Conservation (phyloP, 2,888 invertebrate genomes). For the Caenorhabditis sinica region DNA sequence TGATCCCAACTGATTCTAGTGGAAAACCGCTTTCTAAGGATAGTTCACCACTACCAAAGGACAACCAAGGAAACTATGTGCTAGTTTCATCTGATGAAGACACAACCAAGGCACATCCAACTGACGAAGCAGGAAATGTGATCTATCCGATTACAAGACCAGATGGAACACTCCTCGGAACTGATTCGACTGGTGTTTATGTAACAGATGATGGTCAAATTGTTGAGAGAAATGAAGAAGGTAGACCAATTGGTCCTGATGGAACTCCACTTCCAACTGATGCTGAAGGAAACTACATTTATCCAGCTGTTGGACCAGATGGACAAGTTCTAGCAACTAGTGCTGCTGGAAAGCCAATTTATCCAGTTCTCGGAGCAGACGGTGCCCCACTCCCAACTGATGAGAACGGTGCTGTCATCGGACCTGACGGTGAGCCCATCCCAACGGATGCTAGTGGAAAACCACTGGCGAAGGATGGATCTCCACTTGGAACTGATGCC, state of each 20-base stretch:
- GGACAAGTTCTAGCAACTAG: slow-evolving; percentile 47
- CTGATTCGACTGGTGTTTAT: slow-evolving; percentile 45
- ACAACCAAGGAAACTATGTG: slow-evolving; percentile 55
- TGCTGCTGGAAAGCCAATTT: slow-evolving; percentile 52
- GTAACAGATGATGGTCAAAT: slow-evolving; percentile 21
- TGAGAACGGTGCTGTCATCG: slow-evolving; percentile 34
- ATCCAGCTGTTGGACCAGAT: slow-evolving; percentile 48
- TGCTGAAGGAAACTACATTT: slow-evolving; percentile 58
- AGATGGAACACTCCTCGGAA: slow-evolving; percentile 47
- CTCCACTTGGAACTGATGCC: slow-evolving; percentile 58
- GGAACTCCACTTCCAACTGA: slow-evolving; percentile 73
- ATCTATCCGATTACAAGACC: slow-evolving; percentile 39
- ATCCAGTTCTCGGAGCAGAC: slow-evolving; percentile 59
- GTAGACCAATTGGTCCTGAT: slow-evolving; percentile 64
- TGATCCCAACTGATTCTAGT: slow-evolving; percentile 33
- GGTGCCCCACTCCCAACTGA: slow-evolving; percentile 59
- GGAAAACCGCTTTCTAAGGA: slow-evolving; percentile 56
- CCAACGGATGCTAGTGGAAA: slow-evolving; percentile 65
- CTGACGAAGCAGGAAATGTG: slow-evolving; percentile 44
- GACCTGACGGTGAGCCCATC: slow-evolving; percentile 42
- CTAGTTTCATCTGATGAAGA: slow-evolving; percentile 37
- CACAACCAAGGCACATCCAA: slow-evolving; percentile 53
- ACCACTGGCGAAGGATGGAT: slow-evolving; percentile 50
- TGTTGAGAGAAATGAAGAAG: slow-evolving; percentile 52
- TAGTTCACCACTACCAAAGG: slow-evolving; percentile 72